These are phyloP conservation scores for Chamaetylas fuelleborni DNA, from an alignment of 2,113 vertebrate species.

Conservation along the genomic window DNA sequence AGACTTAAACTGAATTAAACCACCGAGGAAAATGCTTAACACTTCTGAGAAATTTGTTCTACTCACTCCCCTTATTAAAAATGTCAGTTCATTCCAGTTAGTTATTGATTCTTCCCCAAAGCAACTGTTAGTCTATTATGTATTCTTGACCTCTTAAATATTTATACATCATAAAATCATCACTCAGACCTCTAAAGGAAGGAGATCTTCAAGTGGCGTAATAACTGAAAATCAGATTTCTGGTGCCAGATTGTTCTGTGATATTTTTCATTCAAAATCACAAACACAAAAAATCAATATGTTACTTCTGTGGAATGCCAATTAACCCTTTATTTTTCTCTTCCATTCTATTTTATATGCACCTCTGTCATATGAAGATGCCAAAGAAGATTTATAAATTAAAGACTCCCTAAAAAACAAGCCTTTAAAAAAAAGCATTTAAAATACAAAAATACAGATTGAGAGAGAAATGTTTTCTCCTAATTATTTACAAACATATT, in stretches of 20 bases:
- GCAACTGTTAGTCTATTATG: rapidly evolving
- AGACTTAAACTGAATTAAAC: neutral
- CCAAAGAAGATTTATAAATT: neutral
- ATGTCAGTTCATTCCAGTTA: neutral
- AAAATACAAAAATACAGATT: neutral
- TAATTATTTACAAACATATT: neutral
- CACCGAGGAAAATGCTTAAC: neutral
- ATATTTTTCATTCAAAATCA: neutral
- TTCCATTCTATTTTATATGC: neutral
- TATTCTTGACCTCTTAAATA: neutral
- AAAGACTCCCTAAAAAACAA: neutral
- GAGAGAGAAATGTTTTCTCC: neutral
- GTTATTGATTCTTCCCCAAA: neutral
- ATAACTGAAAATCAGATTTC: neutral
- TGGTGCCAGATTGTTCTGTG: neutral
- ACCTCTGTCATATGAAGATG: neutral
- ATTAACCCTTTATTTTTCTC: neutral
- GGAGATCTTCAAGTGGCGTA: neutral
- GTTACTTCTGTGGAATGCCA: neutral
- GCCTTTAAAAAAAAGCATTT: neutral
- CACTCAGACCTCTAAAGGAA: neutral
- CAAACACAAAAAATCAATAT: neutral
- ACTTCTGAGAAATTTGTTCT: neutral
- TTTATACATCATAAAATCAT: neutral
- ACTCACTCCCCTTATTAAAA: neutral